Conservation (phyloP, 2,797 vertebrate genomes). For the Anisognathus igniventris region DNA sequence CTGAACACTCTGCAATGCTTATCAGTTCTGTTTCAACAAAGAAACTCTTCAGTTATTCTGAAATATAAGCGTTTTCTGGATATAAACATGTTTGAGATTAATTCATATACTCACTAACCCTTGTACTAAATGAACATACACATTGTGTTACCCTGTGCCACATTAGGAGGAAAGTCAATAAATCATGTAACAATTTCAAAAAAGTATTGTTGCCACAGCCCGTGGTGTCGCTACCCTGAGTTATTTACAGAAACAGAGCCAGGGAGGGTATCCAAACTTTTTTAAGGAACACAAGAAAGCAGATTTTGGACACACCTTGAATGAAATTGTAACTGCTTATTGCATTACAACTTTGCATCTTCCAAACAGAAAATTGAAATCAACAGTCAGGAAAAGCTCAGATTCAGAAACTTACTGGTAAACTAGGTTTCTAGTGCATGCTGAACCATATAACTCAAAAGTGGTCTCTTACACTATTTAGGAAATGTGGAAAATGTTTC, state of each 20-base stretch:
- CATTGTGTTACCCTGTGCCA: not conserved
- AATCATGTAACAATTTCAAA: not conserved
- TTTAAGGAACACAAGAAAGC: not conserved
- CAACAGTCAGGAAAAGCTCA: not conserved
- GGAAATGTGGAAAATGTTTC: slow-evolving; percentile 1
- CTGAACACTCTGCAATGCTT: not conserved
- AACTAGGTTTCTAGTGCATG: not conserved
- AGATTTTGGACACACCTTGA: not conserved
- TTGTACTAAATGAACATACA: not conserved
- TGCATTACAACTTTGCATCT: not conserved
- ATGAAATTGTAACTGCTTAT: not conserved
- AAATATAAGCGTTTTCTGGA: not conserved
- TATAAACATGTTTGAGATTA: not conserved
- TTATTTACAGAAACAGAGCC: not conserved
- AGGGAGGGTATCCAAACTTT: not conserved
- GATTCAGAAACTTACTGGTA: not conserved
- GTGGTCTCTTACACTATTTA: not conserved
- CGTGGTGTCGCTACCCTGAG: not conserved
- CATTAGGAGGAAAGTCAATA: not conserved
- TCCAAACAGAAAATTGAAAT: not conserved
- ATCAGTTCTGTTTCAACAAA: not conserved
- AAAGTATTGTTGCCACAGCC: not conserved
- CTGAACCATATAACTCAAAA: not conserved
- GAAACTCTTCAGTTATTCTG: not conserved
- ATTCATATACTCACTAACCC: not conserved